Evolutionary conservation across 2,113 vertebrate genomes (phyloP), one percentile per base, ranked within the genome.

Genomic region (Zapus hudsonius): DNA sequence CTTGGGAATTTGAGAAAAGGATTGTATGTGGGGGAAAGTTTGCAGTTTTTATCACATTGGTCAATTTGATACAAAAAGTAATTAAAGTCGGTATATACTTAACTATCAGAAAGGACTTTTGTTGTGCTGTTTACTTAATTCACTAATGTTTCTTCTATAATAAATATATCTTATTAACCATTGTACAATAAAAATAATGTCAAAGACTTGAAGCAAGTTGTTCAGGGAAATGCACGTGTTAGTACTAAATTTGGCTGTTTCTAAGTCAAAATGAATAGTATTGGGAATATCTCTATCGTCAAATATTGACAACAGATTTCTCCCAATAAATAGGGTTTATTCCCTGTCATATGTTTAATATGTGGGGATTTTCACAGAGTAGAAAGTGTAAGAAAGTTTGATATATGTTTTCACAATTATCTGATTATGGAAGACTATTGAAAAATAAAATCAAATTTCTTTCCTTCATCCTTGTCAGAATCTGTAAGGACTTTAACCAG

Each of bases 1-100:
- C 73, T 79, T 13, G 36, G 87, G 80, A 95, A 96, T 94, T 23
- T 94, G 72, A 76, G 47, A 61, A 92, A 64, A n/a, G 27, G 67
- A 42, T 10, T 92, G 44, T 40, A 42, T 29, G 42, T 90, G 40
- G 79, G 13, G 12, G n/a, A 72, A 88, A 73, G 27, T 40, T 38
- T 84, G 23, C 64, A 25, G 3, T 7, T 75, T 72, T 44, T 76
- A 86, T 29, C 61, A 19, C 61, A 79, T 57, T 84, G 89, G 83
- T 42, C 90, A 89, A 64, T 11, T 12, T 85, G 44, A 92, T 15
- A 10, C 6, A 6, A 38, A 78, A 89, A 4, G 33, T 44, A 11
- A 57, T 72, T 55, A 59, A 91, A 88, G 67, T 76, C 36, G 55
- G 76, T 9, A 57, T 82, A 52, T 44, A n/a, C 22, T 86, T 89